Evolutionary conservation across 2,797 vertebrate genomes (phyloP).

Genomic region (Phaenicophaeus curvirostris): DNA sequence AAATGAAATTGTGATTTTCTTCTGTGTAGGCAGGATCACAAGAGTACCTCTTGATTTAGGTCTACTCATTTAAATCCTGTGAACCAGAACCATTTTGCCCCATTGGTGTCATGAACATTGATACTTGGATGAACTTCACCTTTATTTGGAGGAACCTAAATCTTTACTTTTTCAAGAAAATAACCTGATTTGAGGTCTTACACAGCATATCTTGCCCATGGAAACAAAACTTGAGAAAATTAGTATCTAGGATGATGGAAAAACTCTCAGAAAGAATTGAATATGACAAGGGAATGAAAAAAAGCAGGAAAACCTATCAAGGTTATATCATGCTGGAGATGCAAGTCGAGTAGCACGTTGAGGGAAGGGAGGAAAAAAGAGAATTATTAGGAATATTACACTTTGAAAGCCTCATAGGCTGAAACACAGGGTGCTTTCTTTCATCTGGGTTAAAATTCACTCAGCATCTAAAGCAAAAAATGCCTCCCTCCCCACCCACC

Average conservation of each 20-base stretch:
- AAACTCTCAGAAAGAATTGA: neutral
- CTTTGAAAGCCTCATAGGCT: neutral
- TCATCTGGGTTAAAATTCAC: neutral
- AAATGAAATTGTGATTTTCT: neutral
- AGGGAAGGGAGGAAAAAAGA: neutral
- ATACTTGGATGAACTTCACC: neutral
- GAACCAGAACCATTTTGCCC: neutral
- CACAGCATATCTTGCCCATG: neutral
- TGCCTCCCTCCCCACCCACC: neutral
- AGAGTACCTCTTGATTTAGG: neutral
- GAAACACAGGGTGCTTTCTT: neutral
- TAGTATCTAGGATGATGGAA: neutral
- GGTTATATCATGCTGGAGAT: neutral
- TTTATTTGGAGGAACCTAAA: neutral
- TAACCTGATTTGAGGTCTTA: neutral
- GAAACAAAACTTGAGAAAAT: slow-evolving; percentile 5
- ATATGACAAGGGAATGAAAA: neutral
- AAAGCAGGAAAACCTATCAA: neutral
- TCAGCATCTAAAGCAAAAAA: neutral
- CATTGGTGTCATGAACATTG: neutral
- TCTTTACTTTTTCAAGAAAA: neutral
- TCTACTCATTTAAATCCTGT: neutral
- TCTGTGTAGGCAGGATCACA: neutral
- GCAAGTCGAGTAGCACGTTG: neutral
- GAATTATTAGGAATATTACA: neutral